A percentile compares a stretch with the other conserved stretches of the same genome.
Conservation (phyloP, 2,113 vertebrate genomes). For the Oncorhynchus keta region DNA sequence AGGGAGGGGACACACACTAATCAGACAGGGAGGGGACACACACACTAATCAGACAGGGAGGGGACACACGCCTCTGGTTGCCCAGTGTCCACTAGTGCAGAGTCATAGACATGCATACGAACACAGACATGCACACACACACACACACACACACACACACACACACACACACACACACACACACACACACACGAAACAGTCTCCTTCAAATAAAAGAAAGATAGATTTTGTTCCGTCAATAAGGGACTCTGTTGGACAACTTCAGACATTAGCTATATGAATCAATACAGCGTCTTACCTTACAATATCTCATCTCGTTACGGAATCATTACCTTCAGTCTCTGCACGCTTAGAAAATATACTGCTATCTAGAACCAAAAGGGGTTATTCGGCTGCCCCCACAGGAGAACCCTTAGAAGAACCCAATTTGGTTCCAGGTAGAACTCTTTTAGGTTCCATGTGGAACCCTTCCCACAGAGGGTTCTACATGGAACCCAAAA, state of each 20-base stretch:
- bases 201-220: conserved; percentile 51
- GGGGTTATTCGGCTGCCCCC: too few relatives aligned
- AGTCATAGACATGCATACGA: conserved; percentile 27
- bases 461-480: too few relatives aligned
- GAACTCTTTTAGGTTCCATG: too few relatives aligned
- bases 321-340: background rate
- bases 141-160: conserved; percentile 19
- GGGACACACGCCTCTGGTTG: too few relatives aligned
- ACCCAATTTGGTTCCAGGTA: too few relatives aligned
- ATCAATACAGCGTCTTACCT: conserved; percentile 41
- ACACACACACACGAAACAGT: background rate
- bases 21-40: background rate
- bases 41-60: background rate
- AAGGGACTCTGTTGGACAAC: conserved; percentile 65
- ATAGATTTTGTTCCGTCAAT: conserved; percentile 64
- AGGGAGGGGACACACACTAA: background rate
- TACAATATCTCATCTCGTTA: conserved; percentile 28
- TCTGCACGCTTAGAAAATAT: too few relatives aligned
- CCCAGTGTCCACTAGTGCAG: too few relatives aligned
- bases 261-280: conserved; percentile 56
- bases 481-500: too few relatives aligned
- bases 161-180: background rate
- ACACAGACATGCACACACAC: conserved; percentile 44
- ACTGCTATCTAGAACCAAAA: too few relatives aligned
- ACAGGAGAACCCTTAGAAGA: too few relatives aligned